Evolutionary conservation across 2,797 vertebrate species (phyloP).

Genomic region (Muraenolepis orangiensis): DNA sequence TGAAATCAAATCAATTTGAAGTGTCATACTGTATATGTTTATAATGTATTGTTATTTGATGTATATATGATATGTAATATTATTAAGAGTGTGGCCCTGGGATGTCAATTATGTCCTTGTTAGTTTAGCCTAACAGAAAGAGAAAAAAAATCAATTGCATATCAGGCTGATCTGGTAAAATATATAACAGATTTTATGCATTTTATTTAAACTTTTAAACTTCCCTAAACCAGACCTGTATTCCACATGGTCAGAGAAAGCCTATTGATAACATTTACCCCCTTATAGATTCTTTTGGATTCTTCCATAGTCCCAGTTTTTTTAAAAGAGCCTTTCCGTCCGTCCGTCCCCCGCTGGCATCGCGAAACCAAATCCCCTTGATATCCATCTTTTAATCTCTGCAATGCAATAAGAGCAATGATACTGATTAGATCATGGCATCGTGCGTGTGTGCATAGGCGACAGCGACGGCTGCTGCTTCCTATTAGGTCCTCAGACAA

Average conservation of each 20-base stretch:
- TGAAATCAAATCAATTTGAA: too few species aligned
- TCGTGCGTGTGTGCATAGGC: conserved; percentile 60
- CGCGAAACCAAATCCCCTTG: conserved; percentile 61
- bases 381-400: conserved; percentile 74
- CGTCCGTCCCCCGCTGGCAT: conserved; percentile 58
- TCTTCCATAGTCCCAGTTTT: conserved; percentile 61
- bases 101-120: too few species aligned
- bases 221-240: not conserved
- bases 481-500: conserved; percentile 41
- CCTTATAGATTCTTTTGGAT: conserved; percentile 52
- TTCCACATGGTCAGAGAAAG: conserved; percentile 35
- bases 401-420: conserved; percentile 72
- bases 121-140: not conserved
- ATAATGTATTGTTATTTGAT: not conserved
- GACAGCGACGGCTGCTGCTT: conserved; percentile 21
- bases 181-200: not conserved
- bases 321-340: conserved; percentile 60
- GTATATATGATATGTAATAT: too few species aligned
- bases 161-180: not conserved
- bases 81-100: not conserved
- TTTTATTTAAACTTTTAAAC: not conserved
- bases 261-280: conserved; percentile 52
- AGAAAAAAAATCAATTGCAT: not conserved
- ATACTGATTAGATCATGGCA: conserved; percentile 68
- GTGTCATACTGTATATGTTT: too few species aligned